Conservation (phyloP, 1,140 invertebrate genomes). For the Magallana gigas region DNA sequence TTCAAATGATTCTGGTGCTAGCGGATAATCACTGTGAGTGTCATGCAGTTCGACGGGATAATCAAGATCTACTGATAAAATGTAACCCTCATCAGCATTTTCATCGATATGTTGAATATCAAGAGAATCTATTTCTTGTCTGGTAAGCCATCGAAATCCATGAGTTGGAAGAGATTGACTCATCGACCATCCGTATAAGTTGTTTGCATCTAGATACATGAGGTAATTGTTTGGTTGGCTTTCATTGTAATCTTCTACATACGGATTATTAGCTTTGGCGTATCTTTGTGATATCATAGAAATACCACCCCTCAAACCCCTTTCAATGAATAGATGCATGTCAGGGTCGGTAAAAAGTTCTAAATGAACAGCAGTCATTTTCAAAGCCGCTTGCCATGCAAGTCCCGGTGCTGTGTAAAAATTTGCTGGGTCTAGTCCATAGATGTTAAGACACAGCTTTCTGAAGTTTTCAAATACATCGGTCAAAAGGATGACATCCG, state of each 20-base stretch:
- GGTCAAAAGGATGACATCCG: constrained; percentile 52
- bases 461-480: constrained; percentile 63
- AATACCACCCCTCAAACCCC: constrained; percentile 38
- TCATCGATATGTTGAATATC: constrained; percentile 57
- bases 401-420: constrained; percentile 44
- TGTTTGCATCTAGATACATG: constrained; percentile 45
- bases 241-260: constrained; percentile 35
- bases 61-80: constrained; percentile 55
- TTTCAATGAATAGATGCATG: constrained; percentile 49
- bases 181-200: constrained; percentile 45
- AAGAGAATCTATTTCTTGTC: constrained; percentile 3
- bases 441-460: constrained; percentile 35
- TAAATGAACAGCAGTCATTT: constrained; percentile 33
- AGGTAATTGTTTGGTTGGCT: constrained; percentile 42
- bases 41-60: constrained; percentile 51
- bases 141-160: constrained; percentile 30
- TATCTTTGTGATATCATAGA: constrained; percentile 40
- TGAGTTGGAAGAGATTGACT: constrained; percentile 26
- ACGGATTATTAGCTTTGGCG: constrained; percentile 47
- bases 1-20: constrained; percentile 17
- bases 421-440: constrained; percentile 41
- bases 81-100: constrained; percentile 65
- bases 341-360: constrained; percentile 45
- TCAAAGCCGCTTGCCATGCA: constrained; percentile 34
- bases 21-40: neutral